phyloP scores from a whole-genome alignment of 2,888 invertebrate genomes.

The Sthenelais limicola region DNA sequence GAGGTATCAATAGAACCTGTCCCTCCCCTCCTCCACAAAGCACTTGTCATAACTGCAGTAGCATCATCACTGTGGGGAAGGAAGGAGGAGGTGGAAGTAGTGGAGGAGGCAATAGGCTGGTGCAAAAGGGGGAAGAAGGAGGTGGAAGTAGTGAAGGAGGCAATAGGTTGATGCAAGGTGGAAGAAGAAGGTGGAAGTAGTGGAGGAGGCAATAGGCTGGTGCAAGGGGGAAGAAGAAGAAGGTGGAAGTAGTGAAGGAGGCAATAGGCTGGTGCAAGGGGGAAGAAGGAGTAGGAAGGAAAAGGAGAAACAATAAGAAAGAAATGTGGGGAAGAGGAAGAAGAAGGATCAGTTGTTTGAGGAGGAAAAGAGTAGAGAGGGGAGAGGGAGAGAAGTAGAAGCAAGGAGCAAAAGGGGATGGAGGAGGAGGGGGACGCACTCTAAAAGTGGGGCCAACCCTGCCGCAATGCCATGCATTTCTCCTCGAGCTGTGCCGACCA shows the following conservation, averaged over 20 bases:
- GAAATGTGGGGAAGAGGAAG: neutral
- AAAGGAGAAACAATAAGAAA: neutral
- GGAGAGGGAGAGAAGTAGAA: neutral
- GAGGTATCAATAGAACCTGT: no score
- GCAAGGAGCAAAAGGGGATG: neutral
- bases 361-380: neutral
- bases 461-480: no score
- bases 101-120: neutral
- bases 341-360: neutral
- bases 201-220: neutral
- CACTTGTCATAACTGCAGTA: no score
- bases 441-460: no score
- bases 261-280: neutral
- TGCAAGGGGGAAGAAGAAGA: neutral
- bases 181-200: neutral
- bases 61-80: no score
- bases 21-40: no score
- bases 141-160: neutral
- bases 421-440: neutral
- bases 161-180: neutral
- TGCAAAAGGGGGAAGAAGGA: neutral
- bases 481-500: no score
- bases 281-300: neutral
- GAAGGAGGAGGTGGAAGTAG: neutral
- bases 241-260: neutral